These are phyloP conservation scores for Isaurus tuberculatus DNA, from an alignment of 92 coral and sea anemone species.

Conservation along the genomic window DNA sequence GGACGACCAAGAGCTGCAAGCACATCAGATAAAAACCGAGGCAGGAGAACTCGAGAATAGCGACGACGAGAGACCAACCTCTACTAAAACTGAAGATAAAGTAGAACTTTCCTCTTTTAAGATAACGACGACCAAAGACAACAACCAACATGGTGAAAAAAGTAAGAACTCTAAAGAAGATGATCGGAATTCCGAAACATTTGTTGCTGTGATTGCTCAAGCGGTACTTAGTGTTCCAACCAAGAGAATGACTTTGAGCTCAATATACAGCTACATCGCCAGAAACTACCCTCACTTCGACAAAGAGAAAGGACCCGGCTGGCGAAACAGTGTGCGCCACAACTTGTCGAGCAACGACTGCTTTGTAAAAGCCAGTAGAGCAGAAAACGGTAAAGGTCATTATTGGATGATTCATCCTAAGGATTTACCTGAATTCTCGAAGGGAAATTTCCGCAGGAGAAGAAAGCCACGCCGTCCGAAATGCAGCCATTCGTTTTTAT, in stretches of 20 bases:
- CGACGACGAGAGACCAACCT: constrained; percentile 29
- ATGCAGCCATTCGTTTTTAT: constrained; percentile 87
- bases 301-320: constrained; percentile 98
- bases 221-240: constrained; percentile 93
- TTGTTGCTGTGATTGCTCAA: constrained; percentile 98
- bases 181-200: constrained; percentile 90
- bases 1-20: constrained; percentile 3
- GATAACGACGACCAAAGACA: constrained; percentile 27
- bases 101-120: constrained; percentile 36
- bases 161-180: constrained; percentile 73
- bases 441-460: constrained; percentile 93
- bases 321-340: constrained; percentile 99
- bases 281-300: constrained; percentile 93
- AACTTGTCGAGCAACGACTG: constrained; percentile 99
- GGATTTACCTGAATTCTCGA: constrained; percentile 96
- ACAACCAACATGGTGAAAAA: constrained; percentile 57
- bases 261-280: constrained; percentile 96
- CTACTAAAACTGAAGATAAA: constrained; percentile 36
- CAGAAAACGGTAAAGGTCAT: constrained; percentile 99
- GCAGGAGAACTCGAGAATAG: not conserved
- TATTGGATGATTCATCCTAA: constrained; percentile 99
- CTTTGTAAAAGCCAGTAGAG: constrained; percentile 97
- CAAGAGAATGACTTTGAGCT: constrained; percentile 97
- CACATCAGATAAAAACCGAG: constrained; percentile 31
- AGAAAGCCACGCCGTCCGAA: constrained; percentile 96